Evolutionary conservation across 2,113 vertebrate species (phyloP).

Genomic region (Bettongia penicillata): DNA sequence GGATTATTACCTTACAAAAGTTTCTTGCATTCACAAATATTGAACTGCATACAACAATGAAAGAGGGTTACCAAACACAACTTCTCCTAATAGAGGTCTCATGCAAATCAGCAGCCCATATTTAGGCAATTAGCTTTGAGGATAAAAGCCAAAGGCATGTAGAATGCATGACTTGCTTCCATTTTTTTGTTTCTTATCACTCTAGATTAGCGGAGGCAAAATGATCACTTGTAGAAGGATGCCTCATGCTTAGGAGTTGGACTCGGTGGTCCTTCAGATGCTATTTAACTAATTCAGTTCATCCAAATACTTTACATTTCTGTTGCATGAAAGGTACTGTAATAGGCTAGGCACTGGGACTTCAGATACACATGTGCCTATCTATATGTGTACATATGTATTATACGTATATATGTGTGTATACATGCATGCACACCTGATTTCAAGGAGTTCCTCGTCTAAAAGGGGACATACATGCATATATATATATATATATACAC

Average conservation of each 20-base stretch:
- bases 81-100: not conserved
- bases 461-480: not conserved
- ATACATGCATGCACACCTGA: not conserved
- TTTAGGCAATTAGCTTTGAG: not conserved
- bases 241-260: not conserved
- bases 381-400: too few relatives aligned
- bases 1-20: not conserved
- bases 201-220: not conserved
- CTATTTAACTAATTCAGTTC: not conserved
- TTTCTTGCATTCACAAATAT: not conserved
- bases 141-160: not conserved
- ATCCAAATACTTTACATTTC: not conserved
- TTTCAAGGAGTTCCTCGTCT: not conserved
- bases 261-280: not conserved
- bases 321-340: not conserved
- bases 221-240: not conserved
- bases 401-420: too few relatives aligned
- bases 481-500: not conserved
- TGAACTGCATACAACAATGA: not conserved
- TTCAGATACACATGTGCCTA: not conserved
- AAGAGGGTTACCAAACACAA: not conserved
- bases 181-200: not conserved
- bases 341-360: not conserved
- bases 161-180: not conserved
- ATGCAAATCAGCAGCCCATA: not conserved